A percentile compares a stretch with the other conserved stretches of the same genome.
Evolutionary conservation across 2,888 invertebrate genomes (phyloP).

Genomic region (Aplocera efformata): DNA sequence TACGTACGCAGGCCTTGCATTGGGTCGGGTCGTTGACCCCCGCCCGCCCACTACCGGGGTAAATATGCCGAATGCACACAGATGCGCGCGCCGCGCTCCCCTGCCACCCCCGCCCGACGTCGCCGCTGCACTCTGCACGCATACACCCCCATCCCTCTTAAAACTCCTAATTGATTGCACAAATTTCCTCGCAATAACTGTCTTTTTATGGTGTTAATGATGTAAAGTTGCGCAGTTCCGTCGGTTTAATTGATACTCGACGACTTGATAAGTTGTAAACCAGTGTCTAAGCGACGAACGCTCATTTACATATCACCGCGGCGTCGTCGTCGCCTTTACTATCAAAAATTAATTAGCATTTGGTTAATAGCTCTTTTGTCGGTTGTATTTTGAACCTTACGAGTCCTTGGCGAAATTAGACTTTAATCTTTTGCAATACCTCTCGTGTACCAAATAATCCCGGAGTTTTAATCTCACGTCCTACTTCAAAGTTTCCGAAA

Average conservation of each 20-base stretch:
- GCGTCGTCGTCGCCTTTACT: conserved; percentile 44
- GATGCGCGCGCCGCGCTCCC: conserved; percentile 73
- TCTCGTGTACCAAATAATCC: no score
- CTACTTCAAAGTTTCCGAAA: no score
- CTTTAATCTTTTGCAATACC: no score
- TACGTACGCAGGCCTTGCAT: conserved; percentile 76
- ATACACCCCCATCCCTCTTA: conserved; percentile 65
- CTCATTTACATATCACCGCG: conserved; percentile 53
- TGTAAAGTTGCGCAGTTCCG: conserved; percentile 74
- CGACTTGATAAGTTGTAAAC: conserved; percentile 54
- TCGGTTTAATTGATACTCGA: conserved; percentile 67
- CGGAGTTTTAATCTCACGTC: no score
- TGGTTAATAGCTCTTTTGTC: conserved; percentile 44
- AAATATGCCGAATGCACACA: conserved; percentile 81
- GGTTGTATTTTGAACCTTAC: conserved; percentile 28
- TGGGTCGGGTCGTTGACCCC: conserved; percentile 78
- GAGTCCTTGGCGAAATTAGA: no score
- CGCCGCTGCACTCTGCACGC: conserved; percentile 70
- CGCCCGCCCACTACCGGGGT: conserved; percentile 78
- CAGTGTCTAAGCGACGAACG: conserved; percentile 45
- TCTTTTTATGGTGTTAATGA: conserved; percentile 79
- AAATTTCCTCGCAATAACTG: conserved; percentile 80
- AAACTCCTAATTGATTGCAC: conserved; percentile 80
- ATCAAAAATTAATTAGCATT: conserved; percentile 66
- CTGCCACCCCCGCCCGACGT: conserved; percentile 46